These are phyloP conservation scores for Operophtera brumata DNA, from an alignment of 2,888 invertebrate species.

Conservation along the genomic window DNA sequence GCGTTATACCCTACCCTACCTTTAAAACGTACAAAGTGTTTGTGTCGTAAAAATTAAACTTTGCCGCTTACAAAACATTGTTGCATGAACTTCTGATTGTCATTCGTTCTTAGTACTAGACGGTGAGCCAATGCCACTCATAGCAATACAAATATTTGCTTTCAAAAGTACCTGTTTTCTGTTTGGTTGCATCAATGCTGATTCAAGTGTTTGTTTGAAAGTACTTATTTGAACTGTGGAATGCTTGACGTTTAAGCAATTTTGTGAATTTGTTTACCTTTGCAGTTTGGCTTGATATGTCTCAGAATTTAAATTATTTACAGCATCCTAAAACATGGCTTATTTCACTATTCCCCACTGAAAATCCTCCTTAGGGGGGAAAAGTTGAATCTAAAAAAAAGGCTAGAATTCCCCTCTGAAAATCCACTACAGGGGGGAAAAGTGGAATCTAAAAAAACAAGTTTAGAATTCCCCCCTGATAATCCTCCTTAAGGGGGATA, in stretches of 20 bases:
- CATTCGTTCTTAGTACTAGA: slow-evolving; percentile 32
- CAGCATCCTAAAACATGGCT: not conserved
- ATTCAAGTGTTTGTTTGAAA: slow-evolving; percentile 17
- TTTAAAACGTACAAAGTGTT: not conserved
- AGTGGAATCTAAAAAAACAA: too few species aligned
- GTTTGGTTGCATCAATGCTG: slow-evolving; percentile 14
- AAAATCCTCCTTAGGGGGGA: too few species aligned
- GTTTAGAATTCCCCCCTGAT: too few species aligned
- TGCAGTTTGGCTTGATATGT: not conserved
- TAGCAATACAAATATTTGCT: slow-evolving; percentile 35
- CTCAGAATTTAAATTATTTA: not conserved
- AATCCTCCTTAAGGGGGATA: too few species aligned
- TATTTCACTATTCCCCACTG: too few species aligned
- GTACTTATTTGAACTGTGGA: slow-evolving; percentile 9
- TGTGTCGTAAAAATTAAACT: slow-evolving; percentile 7
- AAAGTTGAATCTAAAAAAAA: too few species aligned
- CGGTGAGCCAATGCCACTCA: slow-evolving; percentile 28
- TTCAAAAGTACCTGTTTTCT: slow-evolving; percentile 13
- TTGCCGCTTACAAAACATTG: slow-evolving; percentile 29
- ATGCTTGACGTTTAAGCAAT: slow-evolving; percentile 7
- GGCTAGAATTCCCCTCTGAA: too few species aligned
- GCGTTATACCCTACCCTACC: too few species aligned
- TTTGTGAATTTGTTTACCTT: not conserved
- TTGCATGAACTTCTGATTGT: slow-evolving; percentile 29
- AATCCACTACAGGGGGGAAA: too few species aligned